Evolutionary conservation across 2,797 vertebrate genomes (phyloP).

Genomic region (Alosa sapidissima): DNA sequence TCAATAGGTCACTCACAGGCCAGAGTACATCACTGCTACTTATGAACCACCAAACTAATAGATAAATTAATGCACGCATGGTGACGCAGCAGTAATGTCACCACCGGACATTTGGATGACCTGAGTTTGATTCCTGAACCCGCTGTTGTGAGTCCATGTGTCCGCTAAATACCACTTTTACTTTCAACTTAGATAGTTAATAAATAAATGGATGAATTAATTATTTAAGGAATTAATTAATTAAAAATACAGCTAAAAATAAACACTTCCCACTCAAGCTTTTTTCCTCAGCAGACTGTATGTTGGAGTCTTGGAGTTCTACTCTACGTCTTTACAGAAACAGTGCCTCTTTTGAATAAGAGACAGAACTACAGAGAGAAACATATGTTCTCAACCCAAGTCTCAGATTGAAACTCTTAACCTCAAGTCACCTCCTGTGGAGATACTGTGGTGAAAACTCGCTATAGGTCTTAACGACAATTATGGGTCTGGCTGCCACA

Average conservation of each 20-base stretch:
- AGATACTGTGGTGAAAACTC: background rate
- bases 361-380: background rate
- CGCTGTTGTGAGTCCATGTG: too few species aligned
- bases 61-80: background rate
- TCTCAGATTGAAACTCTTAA: background rate
- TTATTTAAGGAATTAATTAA: too few species aligned
- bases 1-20: background rate
- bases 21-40: background rate
- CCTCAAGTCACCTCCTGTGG: background rate
- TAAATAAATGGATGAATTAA: too few species aligned
- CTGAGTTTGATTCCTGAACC: too few species aligned
- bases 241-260: too few species aligned
- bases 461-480: conserved; percentile 9
- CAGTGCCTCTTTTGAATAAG: background rate
- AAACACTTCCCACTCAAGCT: background rate
- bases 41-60: background rate
- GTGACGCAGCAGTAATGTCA: too few species aligned
- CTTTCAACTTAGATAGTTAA: too few species aligned
- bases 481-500: background rate
- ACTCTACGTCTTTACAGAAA: background rate
- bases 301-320: background rate
- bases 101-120: too few species aligned
- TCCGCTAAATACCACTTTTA: too few species aligned
- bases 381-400: background rate
- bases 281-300: background rate